Percentiles rank a stretch among this genome's conserved stretches.
These are phyloP conservation scores for Diadegma fenestrale DNA, from an alignment of 2,888 invertebrate species.

Conservation along the genomic window DNA sequence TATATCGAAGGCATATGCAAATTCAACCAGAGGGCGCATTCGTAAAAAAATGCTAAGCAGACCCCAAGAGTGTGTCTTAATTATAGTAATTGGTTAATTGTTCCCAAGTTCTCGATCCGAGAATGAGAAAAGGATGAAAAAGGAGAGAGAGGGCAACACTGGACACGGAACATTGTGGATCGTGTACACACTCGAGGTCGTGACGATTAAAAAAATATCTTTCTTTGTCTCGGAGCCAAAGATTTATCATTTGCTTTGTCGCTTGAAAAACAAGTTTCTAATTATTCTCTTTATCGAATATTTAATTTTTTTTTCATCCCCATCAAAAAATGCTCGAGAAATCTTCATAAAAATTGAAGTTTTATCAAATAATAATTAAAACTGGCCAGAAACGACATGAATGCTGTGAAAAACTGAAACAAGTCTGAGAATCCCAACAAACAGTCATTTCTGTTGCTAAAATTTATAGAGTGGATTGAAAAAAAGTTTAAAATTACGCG, in stretches of 20 bases:
- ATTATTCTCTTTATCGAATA: too few relatives aligned
- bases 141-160: conserved; percentile 5
- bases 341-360: too few relatives aligned
- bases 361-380: neutral
- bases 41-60: conserved; percentile 79
- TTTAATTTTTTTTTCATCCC: too few relatives aligned
- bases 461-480: neutral
- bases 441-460: neutral
- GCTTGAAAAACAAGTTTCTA: conserved; percentile 34
- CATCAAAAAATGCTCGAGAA: too few relatives aligned
- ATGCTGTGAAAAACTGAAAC: too few relatives aligned
- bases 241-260: conserved; percentile 36
- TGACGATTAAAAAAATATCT: conserved; percentile 27
- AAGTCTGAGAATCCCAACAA: too few relatives aligned
- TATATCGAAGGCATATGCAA: conserved; percentile 77
- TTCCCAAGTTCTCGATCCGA: conserved; percentile 74
- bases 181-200: conserved; percentile 57
- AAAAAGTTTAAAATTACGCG: too few relatives aligned
- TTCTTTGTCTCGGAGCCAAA: neutral
- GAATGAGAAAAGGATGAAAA: conserved; percentile 27
- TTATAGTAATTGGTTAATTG: conserved; percentile 83
- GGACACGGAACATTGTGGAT: conserved; percentile 42
- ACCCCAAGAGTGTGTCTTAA: conserved; percentile 78
- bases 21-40: conserved; percentile 74
- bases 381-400: neutral